phyloP scores from a whole-genome alignment of 2,888 invertebrate genomes.

The Smittia aterrima region DNA sequence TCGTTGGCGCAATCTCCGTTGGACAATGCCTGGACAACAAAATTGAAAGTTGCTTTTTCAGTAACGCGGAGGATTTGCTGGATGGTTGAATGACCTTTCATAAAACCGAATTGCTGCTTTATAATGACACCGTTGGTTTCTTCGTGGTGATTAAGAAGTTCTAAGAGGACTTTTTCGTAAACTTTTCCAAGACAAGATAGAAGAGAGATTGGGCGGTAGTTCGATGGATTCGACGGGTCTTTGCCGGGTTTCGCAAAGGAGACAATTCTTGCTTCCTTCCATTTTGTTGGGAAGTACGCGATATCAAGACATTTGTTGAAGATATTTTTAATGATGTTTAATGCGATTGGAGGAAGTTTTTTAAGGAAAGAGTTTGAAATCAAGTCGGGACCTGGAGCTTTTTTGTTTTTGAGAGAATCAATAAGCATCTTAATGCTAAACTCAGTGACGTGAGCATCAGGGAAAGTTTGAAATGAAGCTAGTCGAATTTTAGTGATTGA shows the following conservation, averaged over 20 bases:
- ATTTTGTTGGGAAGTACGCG: constrained; percentile 20
- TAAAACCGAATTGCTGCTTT: constrained; percentile 47
- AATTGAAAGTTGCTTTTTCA: constrained; percentile 44
- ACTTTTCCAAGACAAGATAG: constrained; percentile 45
- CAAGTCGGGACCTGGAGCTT: too few relatives aligned
- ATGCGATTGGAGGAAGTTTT: background rate
- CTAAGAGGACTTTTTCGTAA: constrained; percentile 44
- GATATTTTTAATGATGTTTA: background rate
- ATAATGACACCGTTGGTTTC: constrained; percentile 42
- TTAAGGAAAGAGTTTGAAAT: background rate
- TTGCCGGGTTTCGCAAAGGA: constrained; percentile 46
- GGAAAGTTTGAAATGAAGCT: too few relatives aligned
- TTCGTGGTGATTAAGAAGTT: constrained; percentile 39
- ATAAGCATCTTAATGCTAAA: too few relatives aligned
- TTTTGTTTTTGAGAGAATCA: too few relatives aligned
- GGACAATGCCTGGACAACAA: too few relatives aligned
- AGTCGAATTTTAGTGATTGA: too few relatives aligned
- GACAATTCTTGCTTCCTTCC: constrained; percentile 45
- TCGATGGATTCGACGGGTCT: constrained; percentile 41
- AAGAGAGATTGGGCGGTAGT: constrained; percentile 46
- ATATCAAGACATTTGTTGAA: background rate
- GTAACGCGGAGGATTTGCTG: constrained; percentile 46
- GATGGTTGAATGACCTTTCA: constrained; percentile 46
- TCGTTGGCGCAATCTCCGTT: too few relatives aligned
- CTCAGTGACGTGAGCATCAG: too few relatives aligned